Evolutionary conservation across 2,113 vertebrate species (phyloP).

Genomic region (Osmerus mordax): DNA sequence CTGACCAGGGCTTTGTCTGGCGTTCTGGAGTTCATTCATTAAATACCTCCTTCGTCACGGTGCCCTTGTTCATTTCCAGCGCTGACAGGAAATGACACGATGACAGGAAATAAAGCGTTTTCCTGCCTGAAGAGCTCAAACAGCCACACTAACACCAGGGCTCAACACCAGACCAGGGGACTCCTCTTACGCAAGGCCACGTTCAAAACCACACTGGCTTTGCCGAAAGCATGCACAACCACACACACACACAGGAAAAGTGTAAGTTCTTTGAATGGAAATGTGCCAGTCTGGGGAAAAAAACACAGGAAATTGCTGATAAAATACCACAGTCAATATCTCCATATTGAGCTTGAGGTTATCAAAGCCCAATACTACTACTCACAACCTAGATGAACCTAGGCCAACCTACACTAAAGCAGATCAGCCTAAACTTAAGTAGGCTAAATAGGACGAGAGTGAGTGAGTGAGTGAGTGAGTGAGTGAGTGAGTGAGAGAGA

Average conservation of each 20-base stretch:
- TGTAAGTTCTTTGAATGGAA: not conserved
- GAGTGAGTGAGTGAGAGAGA: too few relatives aligned
- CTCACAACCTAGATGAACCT: too few relatives aligned
- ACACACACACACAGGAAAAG: constrained; percentile 5
- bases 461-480: too few relatives aligned
- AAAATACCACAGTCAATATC: not conserved
- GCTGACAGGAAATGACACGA: constrained; percentile 20
- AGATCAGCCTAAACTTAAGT: too few relatives aligned
- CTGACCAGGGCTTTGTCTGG: not conserved
- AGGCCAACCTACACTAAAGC: too few relatives aligned
- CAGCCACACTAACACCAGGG: constrained; percentile 26
- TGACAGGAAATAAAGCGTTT: constrained; percentile 61
- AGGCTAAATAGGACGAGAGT: too few relatives aligned
- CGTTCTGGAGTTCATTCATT: constrained; percentile 50
- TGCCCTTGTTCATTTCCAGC: constrained; percentile 46
- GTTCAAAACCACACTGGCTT: constrained; percentile 2
- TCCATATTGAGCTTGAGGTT: too few relatives aligned
- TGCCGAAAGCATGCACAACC: constrained; percentile 1
- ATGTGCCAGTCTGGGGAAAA: not conserved
- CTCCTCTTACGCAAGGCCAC: constrained; percentile 34
- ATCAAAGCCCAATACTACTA: too few relatives aligned
- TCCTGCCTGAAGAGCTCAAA: constrained; percentile 52
- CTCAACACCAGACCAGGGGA: constrained; percentile 47
- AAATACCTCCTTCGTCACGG: constrained; percentile 49
- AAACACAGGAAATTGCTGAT: not conserved